These are phyloP conservation scores for Brachionus angularis DNA, from an alignment of 1,140 invertebrate genomes.

Conservation along the genomic window DNA sequence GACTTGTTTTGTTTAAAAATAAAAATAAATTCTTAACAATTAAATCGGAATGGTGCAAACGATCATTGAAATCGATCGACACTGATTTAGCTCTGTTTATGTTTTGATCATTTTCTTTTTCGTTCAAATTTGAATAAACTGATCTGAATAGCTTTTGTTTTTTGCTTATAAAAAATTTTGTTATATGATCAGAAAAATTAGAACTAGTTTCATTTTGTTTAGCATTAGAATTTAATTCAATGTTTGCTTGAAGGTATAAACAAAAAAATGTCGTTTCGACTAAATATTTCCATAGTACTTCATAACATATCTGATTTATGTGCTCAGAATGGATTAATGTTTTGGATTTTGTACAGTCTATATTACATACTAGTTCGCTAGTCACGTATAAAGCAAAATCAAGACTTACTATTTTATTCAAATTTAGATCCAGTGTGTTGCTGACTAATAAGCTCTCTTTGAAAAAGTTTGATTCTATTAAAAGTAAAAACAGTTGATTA, in stretches of 20 bases:
- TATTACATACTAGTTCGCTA: not conserved
- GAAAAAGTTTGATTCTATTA: slow-evolving; percentile 30
- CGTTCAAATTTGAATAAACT: slow-evolving; percentile 35
- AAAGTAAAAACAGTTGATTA: slow-evolving; percentile 8
- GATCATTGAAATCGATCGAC: slow-evolving; percentile 3
- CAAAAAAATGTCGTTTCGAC: not conserved
- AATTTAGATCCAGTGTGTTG: not conserved
- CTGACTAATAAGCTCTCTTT: not conserved
- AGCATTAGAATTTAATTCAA: too few species aligned
- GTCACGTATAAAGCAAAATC: slow-evolving; percentile 20
- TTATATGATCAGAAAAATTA: too few species aligned
- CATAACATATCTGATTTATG: not conserved
- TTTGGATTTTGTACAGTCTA: too few species aligned
- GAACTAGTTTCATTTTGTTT: too few species aligned
- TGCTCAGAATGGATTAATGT: not conserved
- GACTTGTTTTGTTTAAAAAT: slow-evolving; percentile 8
- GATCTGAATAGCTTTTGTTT: slow-evolving; percentile 33
- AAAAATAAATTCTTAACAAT: slow-evolving; percentile 28
- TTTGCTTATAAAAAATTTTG: not conserved
- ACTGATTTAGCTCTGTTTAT: slow-evolving; percentile 21
- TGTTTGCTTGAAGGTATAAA: slow-evolving; percentile 9
- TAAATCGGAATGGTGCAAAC: not conserved
- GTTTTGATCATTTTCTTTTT: not conserved
- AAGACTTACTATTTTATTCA: slow-evolving; percentile 27
- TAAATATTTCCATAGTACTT: slow-evolving; percentile 30